Evolutionary conservation across 2,113 vertebrate genomes (phyloP), one percentile per base, ranked within the genome.

Genomic region (Urocolius indicus): DNA sequence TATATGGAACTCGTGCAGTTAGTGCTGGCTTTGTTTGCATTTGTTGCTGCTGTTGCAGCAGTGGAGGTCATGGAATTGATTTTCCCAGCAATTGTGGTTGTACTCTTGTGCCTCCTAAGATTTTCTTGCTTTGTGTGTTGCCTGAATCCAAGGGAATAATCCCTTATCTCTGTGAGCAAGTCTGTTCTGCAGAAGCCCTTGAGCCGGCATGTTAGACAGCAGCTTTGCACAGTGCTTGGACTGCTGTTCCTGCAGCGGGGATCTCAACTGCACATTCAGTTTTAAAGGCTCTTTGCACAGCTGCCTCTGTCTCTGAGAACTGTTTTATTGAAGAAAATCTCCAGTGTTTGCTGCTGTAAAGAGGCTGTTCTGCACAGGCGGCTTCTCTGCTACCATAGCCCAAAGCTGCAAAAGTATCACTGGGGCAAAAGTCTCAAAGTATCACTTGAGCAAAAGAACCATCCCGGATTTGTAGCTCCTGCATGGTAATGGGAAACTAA

Each of bases 301-400:
- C n/a, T 22, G 19, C 34, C 83, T 10, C 76, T 19, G 69, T 5
- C 63, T 46, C 23, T 26, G 34, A 43, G 30, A 63, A 7, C 11
- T 6, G 57, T 32, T 34, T 63, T 30, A 0, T 1, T 51, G 26
- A 29, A 46, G 32, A 54, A 52, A 65, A 24, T 12, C 38, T 87
- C 26, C 27, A 3, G 10, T 54, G n/a, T 62, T 32, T n/a, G n/a
- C 29, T 73, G 57, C 72, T 72, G 23, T 27, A 1, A 62, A 43
- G 54, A 29, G 65, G 19, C 30, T 0, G 7, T 30, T 43, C 43
- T 34, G 20, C 49, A 26, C 1, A 0, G 52, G 20, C 9, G 5
- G 3, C 57, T 74, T 19, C 41, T 24, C 43, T 49, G 46, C 7
- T 6, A 32, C 67, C 41, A 18, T 0, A 3, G 29, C 62, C 61